Conservation (phyloP, 2,888 invertebrate genomes). For the Eumacrocentrus americanus region DNA sequence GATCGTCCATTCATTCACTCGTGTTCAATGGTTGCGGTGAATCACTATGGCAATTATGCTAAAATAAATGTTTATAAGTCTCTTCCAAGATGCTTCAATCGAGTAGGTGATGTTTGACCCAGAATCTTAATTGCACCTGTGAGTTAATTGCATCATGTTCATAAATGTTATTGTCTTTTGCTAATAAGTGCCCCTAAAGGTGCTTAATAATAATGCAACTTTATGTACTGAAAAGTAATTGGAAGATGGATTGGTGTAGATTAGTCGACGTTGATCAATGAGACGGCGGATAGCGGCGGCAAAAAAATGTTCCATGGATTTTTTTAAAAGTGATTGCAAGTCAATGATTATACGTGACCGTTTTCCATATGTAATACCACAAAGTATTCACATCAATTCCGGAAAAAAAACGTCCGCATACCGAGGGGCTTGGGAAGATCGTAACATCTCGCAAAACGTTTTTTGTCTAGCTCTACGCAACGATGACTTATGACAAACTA, state of each 20-base stretch:
- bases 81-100: conserved; percentile 1
- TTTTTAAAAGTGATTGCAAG: too few relatives aligned
- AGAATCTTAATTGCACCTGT: conserved; percentile 21
- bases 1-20: conserved; percentile 17
- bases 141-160: conserved; percentile 10
- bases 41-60: conserved; percentile 20
- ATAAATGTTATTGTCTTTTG: conserved; percentile 9
- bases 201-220: conserved; percentile 1
- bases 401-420: conserved; percentile 33
- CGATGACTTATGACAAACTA: not conserved
- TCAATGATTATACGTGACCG: conserved; percentile 15
- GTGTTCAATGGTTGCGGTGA: conserved; percentile 10
- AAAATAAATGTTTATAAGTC: not conserved
- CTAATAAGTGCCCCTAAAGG: not conserved
- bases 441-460: too few relatives aligned
- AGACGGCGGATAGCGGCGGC: too few relatives aligned
- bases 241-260: not conserved
- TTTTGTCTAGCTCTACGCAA: not conserved
- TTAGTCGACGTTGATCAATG: too few relatives aligned
- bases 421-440: too few relatives aligned
- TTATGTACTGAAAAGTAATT: not conserved
- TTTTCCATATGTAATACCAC: conserved; percentile 7
- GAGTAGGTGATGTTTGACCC: conserved; percentile 9
- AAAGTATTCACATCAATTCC: conserved; percentile 32
- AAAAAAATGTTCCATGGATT: conserved; percentile 15